A percentile compares a stretch with the other conserved stretches of the same genome.
These are phyloP conservation scores for Bambusicola thoracicus DNA, from an alignment of 2,113 vertebrate genomes.

Conservation along the genomic window DNA sequence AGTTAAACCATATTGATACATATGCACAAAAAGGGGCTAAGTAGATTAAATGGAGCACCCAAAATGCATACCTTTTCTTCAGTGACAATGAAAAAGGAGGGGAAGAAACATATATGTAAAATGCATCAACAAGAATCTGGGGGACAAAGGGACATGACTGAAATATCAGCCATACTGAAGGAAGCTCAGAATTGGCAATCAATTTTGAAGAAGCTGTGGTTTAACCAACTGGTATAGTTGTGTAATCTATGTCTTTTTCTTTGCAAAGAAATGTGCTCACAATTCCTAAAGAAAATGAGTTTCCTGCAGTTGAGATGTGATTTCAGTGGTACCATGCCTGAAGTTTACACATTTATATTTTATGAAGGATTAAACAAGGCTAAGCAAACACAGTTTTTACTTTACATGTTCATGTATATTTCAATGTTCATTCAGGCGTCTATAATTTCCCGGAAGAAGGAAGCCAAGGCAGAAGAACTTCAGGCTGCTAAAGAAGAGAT, in stretches of 20 bases:
- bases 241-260: not conserved
- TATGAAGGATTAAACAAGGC: not conserved
- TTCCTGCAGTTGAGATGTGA: not conserved
- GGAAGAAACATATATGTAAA: conserved; percentile 27
- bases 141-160: not conserved
- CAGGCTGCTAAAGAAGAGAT: conserved; percentile 92
- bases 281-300: not conserved
- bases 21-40: conserved; percentile 10
- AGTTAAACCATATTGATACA: conserved; percentile 29
- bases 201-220: not conserved
- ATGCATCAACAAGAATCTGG: not conserved
- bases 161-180: not conserved
- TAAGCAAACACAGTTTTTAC: not conserved
- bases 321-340: not conserved
- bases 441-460: conserved; percentile 92
- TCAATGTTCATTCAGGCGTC: conserved; percentile 83
- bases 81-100: conserved; percentile 18
- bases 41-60: conserved; percentile 19
- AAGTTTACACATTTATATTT: not conserved
- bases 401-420: not conserved
- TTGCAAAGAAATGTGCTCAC: not conserved
- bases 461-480: conserved; percentile 93
- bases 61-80: conserved; percentile 38
- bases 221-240: not conserved
- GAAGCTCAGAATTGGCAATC: not conserved